Percentiles rank a stretch among this genome's conserved stretches.
phyloP scores from a whole-genome alignment of 1,140 invertebrate species.

The Drosophila nikananu region DNA sequence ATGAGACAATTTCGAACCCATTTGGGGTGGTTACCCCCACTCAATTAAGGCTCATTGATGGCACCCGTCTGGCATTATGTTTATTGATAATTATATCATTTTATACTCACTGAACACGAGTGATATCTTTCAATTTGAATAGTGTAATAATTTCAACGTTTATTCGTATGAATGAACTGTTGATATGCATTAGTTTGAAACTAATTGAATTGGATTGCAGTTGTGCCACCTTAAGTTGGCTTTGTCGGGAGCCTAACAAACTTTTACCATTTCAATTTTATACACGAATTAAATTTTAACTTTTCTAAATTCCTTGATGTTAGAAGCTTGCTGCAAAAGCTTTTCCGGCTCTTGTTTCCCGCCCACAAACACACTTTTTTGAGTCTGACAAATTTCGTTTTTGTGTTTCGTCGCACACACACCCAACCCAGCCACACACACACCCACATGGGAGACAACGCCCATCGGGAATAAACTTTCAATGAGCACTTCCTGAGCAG shows the following conservation, averaged over 20 bases:
- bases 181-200: neutral
- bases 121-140: neutral
- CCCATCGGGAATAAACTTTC: slow-evolving; percentile 18
- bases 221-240: neutral
- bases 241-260: slow-evolving; percentile 1
- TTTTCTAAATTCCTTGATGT: slow-evolving; percentile 7
- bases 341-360: slow-evolving; percentile 5
- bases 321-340: slow-evolving; percentile 14
- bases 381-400: slow-evolving; percentile 17
- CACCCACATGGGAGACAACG: slow-evolving; percentile 4
- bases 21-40: slow-evolving; percentile 3
- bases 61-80: slow-evolving; percentile 2
- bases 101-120: slow-evolving; percentile 5
- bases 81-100: slow-evolving; percentile 12
- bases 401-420: slow-evolving; percentile 12
- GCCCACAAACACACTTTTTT: neutral
- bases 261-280: slow-evolving; percentile 12
- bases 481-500: slow-evolving; percentile 21
- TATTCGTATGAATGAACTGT: neutral
- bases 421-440: neutral
- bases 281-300: slow-evolving; percentile 8
- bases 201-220: slow-evolving; percentile 7
- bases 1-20: slow-evolving; percentile 5
- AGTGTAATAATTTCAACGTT: neutral
- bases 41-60: slow-evolving; percentile 13